Evolutionary conservation across 2,113 vertebrate genomes (phyloP).

Genomic region (Esox niger): DNA sequence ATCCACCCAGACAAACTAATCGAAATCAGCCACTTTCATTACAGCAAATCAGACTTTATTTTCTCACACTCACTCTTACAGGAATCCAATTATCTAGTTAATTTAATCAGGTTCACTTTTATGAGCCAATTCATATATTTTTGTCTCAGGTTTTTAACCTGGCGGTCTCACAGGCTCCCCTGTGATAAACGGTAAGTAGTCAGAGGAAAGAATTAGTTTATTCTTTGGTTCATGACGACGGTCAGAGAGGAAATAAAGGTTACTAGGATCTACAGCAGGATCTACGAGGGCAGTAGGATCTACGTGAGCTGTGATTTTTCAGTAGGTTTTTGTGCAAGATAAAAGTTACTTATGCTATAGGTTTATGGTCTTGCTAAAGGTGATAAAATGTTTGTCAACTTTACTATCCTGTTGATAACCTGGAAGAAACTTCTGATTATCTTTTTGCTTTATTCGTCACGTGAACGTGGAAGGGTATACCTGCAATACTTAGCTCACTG

Average conservation of each 20-base stretch:
- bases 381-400: no score
- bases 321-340: no score
- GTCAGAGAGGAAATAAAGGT: constrained; percentile 43
- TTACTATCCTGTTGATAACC: no score
- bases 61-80: constrained; percentile 31
- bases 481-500: no score
- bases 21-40: constrained; percentile 50
- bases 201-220: constrained; percentile 16
- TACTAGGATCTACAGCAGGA: constrained; percentile 7
- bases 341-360: background rate
- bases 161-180: constrained; percentile 15
- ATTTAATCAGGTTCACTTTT: constrained; percentile 55
- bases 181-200: constrained; percentile 20
- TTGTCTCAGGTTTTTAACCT: constrained; percentile 23
- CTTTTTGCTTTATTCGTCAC: no score
- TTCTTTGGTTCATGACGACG: constrained; percentile 37
- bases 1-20: constrained; percentile 30
- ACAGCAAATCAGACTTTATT: constrained; percentile 39
- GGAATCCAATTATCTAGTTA: constrained; percentile 53
- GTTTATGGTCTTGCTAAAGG: background rate
- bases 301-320: background rate
- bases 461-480: no score
- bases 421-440: no score
- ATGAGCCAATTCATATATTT: constrained; percentile 44
- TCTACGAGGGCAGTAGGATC: background rate